These are phyloP conservation scores for Phodopus roborovskii DNA, from an alignment of 2,113 vertebrate species.

Conservation along the genomic window DNA sequence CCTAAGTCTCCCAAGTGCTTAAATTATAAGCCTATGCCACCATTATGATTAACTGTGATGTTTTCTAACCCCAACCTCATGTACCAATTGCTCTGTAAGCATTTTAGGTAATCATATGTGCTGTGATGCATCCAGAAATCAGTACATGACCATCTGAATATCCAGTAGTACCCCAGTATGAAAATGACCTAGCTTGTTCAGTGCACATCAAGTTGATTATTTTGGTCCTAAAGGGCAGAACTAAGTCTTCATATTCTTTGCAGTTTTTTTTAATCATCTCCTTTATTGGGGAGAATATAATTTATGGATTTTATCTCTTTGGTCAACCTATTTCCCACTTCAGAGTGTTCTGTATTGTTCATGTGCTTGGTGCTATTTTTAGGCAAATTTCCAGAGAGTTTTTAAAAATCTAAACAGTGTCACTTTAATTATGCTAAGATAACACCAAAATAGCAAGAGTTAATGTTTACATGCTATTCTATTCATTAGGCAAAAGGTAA, in stretches of 20 bases:
- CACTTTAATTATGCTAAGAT: slow-evolving; percentile 31
- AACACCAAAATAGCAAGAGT: not conserved
- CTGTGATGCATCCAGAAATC: not conserved
- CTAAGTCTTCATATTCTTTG: not conserved
- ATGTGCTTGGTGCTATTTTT: not conserved
- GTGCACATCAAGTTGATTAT: not conserved
- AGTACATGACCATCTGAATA: not conserved
- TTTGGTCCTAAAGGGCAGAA: not conserved
- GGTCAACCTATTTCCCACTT: not conserved
- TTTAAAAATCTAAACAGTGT: not conserved
- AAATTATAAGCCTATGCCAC: not conserved
- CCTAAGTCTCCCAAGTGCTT: not conserved
- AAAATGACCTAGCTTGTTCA: not conserved
- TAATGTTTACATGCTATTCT: not conserved
- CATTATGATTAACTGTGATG: not conserved
- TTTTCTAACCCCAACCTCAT: not conserved
- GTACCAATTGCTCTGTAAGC: not conserved
- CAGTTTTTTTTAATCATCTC: not conserved
- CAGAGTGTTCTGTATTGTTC: not conserved
- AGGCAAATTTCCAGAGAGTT: not conserved
- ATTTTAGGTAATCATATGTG: not conserved
- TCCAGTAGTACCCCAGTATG: not conserved
- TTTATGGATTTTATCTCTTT: not conserved
- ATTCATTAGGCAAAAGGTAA: slow-evolving; percentile 8
- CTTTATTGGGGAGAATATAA: not conserved